A percentile compares a stretch with the other conserved stretches of the same genome.
Conservation (phyloP, 2,888 invertebrate genomes). For the Dinocampus coccinellae region DNA sequence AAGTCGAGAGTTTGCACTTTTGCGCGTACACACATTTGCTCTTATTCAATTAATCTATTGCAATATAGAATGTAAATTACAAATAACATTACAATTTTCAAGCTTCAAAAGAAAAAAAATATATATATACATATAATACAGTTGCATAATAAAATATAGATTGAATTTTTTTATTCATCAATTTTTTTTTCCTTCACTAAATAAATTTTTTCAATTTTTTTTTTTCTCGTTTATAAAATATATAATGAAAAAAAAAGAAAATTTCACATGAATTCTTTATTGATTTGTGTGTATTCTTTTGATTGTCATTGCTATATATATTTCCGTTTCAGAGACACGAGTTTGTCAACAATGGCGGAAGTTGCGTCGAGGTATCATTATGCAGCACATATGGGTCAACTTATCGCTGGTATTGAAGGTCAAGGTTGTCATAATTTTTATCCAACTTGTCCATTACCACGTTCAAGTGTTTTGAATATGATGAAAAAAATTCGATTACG, state of each 20-base stretch:
- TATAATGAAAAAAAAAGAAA: too few relatives aligned
- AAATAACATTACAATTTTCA: conserved; percentile 5
- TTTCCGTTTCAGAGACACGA: conserved; percentile 72
- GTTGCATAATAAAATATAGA: background rate
- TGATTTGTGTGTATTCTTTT: background rate
- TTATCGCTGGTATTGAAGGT: conserved; percentile 76
- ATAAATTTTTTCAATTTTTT: too few relatives aligned
- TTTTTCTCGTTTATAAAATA: too few relatives aligned
- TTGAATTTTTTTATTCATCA: too few relatives aligned
- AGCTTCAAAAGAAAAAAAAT: conserved; percentile 14
- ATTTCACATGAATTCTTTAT: too few relatives aligned
- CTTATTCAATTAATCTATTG: conserved; percentile 36
- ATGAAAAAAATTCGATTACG: conserved; percentile 73
- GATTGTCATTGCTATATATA: conserved; percentile 6
- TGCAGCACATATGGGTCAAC: conserved; percentile 79
- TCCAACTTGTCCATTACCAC: conserved; percentile 76
- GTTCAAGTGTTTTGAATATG: conserved; percentile 75
- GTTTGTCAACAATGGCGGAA: conserved; percentile 75
- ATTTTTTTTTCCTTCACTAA: too few relatives aligned
- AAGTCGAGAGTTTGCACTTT: conserved; percentile 32
- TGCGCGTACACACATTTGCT: conserved; percentile 16
- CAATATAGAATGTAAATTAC: conserved; percentile 34
- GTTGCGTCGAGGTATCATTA: conserved; percentile 77
- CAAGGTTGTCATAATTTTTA: conserved; percentile 79
- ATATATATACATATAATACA: too few relatives aligned